Conservation (phyloP, 2,888 invertebrate genomes). For the Andrena dorsata region DNA sequence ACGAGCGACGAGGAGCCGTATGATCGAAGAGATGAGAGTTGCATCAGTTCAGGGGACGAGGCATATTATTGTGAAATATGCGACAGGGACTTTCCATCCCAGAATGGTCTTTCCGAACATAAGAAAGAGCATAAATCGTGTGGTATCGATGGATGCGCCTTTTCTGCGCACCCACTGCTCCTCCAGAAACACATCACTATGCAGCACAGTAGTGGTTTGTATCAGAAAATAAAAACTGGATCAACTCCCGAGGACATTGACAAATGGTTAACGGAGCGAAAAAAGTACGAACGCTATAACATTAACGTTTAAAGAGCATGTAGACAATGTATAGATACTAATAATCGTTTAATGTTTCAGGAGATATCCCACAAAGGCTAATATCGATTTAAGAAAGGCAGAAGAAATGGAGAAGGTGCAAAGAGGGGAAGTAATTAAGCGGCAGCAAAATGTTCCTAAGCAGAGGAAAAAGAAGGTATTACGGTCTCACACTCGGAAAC, state of each 20-base stretch:
- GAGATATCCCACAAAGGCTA: conserved; percentile 91
- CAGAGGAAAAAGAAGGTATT: conserved; percentile 64
- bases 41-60: conserved; percentile 66
- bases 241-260: conserved; percentile 93
- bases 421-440: conserved; percentile 90
- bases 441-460: conserved; percentile 76
- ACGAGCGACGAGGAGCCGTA: conserved; percentile 70
- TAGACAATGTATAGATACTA: too few species aligned
- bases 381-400: conserved; percentile 88
- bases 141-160: conserved; percentile 92
- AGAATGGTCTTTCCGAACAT: conserved; percentile 89
- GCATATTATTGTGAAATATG: conserved; percentile 92
- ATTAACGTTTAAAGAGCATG: background rate
- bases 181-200: conserved; percentile 92
- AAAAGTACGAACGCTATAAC: conserved; percentile 83
- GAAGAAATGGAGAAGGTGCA: conserved; percentile 89
- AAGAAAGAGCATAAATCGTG: conserved; percentile 92
- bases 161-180: conserved; percentile 91
- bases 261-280: conserved; percentile 94
- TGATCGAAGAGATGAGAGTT: conserved; percentile 76
- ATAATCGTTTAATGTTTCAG: conserved; percentile 78
- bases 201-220: conserved; percentile 94
- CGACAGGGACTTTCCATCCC: conserved; percentile 90
- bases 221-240: conserved; percentile 90
- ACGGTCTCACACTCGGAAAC: conserved; percentile 83